These are phyloP conservation scores for Hycleus cichorii DNA, from an alignment of 1,140 invertebrate genomes.

Conservation along the genomic window DNA sequence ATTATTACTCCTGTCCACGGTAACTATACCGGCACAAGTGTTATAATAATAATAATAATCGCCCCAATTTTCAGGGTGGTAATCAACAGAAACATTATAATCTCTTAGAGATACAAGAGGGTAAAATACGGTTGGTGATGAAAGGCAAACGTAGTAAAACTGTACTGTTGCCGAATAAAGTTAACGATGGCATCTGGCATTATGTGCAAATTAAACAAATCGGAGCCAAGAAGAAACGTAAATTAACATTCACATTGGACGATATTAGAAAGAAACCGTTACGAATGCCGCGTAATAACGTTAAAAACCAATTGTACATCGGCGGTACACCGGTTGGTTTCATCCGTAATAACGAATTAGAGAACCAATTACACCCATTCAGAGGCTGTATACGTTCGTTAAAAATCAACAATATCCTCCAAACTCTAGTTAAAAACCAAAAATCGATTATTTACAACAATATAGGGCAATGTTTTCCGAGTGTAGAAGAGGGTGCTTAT, in stretches of 20 bases:
- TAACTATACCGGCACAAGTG: constrained; percentile 38
- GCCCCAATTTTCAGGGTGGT: background rate
- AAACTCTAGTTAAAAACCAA: constrained; percentile 59
- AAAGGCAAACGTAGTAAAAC: constrained; percentile 2
- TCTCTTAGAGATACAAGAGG: constrained; percentile 5
- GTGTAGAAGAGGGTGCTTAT: constrained; percentile 77
- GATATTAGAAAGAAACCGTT: constrained; percentile 53
- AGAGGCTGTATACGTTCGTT: constrained; percentile 77
- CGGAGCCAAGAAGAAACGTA: constrained; percentile 41
- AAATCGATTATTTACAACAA: constrained; percentile 51
- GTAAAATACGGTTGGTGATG: background rate
- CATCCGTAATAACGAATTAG: constrained; percentile 25
- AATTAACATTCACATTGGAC: constrained; percentile 62
- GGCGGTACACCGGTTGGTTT: constrained; percentile 63
- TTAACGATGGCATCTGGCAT: constrained; percentile 83
- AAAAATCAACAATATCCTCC: constrained; percentile 65
- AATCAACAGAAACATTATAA: background rate
- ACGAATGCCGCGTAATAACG: constrained; percentile 60
- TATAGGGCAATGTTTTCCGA: constrained; percentile 80
- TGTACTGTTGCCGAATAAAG: constrained; percentile 26
- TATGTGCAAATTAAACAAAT: constrained; percentile 56
- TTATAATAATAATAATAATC: too few relatives aligned
- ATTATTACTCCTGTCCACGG: constrained; percentile 66
- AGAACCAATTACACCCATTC: constrained; percentile 62
- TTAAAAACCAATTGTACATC: constrained; percentile 66